phyloP scores from a whole-genome alignment of 1,140 invertebrate genomes.

The Steinernema feltiae region DNA sequence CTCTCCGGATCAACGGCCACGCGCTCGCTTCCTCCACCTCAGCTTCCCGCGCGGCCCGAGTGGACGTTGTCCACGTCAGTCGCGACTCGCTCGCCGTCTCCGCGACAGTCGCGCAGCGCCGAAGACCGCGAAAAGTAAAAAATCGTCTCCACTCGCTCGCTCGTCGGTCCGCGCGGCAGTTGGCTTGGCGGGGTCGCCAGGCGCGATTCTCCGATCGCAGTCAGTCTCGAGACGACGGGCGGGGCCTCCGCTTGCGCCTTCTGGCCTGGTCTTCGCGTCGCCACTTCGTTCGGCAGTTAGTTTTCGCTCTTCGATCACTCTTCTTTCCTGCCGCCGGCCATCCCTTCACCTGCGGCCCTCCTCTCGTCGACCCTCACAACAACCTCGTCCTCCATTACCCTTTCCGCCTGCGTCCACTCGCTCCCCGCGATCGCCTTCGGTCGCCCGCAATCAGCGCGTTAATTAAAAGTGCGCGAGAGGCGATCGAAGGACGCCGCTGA shows the following conservation, averaged over 20 bases:
- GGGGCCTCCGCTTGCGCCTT: background rate
- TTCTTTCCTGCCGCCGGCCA: background rate
- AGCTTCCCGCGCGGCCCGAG: conserved; percentile 3
- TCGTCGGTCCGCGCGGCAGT: conserved; percentile 2
- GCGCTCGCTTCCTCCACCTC: background rate
- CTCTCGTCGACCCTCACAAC: too few species aligned
- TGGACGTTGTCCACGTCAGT: conserved; percentile 2
- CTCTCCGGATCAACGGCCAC: background rate
- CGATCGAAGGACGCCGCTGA: background rate
- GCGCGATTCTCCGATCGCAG: background rate
- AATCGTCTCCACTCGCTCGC: background rate
- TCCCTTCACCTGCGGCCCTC: conserved; percentile 7
- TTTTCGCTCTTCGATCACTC: background rate
- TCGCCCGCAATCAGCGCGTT: background rate
- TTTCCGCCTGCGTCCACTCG: background rate
- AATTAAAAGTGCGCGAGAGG: conserved; percentile 6
- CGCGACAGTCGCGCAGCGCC: background rate
- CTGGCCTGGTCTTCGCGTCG: background rate
- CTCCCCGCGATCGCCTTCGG: background rate
- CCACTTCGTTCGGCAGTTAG: background rate
- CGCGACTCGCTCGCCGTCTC: background rate
- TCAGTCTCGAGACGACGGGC: background rate
- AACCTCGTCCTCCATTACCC: background rate
- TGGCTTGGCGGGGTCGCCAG: background rate
- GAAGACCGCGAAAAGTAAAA: too few species aligned